phyloP scores from a whole-genome alignment of 2,888 invertebrate species.

The Lochmaea capreae region DNA sequence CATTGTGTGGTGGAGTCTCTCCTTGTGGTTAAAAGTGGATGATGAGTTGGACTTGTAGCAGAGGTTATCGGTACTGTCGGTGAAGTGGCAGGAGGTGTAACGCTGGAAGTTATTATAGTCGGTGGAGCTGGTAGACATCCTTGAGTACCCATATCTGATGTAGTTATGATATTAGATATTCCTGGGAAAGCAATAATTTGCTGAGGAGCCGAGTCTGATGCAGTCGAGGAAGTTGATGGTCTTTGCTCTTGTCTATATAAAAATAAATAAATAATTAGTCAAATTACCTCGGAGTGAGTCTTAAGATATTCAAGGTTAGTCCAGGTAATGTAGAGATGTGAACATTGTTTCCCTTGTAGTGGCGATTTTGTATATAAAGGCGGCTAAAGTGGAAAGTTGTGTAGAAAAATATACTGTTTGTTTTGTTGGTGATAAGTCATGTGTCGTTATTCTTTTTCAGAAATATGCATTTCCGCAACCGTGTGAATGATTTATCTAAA shows the following conservation, averaged over 20 bases:
- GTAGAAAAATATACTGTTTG: no score
- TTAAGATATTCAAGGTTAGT: no score
- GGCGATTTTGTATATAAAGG: no score
- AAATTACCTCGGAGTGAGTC: background rate
- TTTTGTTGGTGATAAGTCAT: no score
- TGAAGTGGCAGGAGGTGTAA: slow-evolving; percentile 85
- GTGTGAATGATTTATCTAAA: no score
- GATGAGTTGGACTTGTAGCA: slow-evolving; percentile 67
- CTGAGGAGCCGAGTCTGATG: slow-evolving; percentile 75
- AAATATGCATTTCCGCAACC: no score
- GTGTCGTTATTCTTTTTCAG: no score
- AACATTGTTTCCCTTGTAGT: no score
- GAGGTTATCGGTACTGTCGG: slow-evolving; percentile 72
- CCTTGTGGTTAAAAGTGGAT: slow-evolving; percentile 69
- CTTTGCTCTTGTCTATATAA: slow-evolving; percentile 71
- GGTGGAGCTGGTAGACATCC: slow-evolving; percentile 73
- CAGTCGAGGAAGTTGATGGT: slow-evolving; percentile 79
- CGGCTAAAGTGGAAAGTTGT: no score
- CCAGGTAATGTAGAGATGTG: no score
- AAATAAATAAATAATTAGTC: background rate
- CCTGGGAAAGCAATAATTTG: slow-evolving; percentile 40
- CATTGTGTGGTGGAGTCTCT: slow-evolving; percentile 90
- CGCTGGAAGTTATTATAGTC: slow-evolving; percentile 85
- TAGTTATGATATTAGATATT: slow-evolving; percentile 42
- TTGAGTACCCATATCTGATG: slow-evolving; percentile 72